Percentiles rank a stretch among this genome's conserved stretches.
Conservation (phyloP, 2,888 invertebrate species). For the Drosophila merina region DNA sequence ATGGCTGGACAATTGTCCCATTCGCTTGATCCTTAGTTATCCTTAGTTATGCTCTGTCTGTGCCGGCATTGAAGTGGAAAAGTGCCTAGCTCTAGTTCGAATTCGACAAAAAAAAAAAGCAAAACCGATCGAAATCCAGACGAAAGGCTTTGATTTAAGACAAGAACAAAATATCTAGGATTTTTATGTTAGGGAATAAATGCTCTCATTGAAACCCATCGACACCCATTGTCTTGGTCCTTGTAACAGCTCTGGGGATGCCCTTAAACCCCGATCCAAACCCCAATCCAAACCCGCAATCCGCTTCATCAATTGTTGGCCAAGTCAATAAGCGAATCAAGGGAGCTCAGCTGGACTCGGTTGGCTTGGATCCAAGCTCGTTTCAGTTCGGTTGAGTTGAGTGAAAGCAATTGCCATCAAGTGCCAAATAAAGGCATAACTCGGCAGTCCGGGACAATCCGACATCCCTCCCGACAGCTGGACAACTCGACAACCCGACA, state of each 20-base stretch:
- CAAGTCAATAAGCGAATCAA: constrained; percentile 37
- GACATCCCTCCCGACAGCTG: no score
- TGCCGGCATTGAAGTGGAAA: constrained; percentile 32
- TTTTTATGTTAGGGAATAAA: no score
- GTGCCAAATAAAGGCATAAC: constrained; percentile 78
- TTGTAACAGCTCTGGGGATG: no score
- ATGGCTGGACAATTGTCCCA: constrained; percentile 36
- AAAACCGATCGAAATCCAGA: constrained; percentile 1
- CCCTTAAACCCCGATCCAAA: not conserved
- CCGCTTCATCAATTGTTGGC: constrained; percentile 27
- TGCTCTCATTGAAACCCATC: no score
- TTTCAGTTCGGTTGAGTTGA: constrained; percentile 8
- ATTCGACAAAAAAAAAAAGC: constrained; percentile 3
- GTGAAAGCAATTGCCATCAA: constrained; percentile 50
- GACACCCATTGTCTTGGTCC: no score
- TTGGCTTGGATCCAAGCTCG: not conserved
- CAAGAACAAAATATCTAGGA: not conserved
- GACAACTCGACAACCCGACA: constrained; percentile 29
- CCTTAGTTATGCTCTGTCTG: constrained; percentile 31
- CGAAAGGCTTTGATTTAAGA: constrained; percentile 11
- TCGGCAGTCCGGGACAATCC: constrained; percentile 38
- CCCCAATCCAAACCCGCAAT: not conserved
- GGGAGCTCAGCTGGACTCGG: constrained; percentile 9
- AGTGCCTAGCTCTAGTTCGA: constrained; percentile 8
- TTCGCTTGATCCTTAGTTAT: constrained; percentile 48